Conservation (phyloP, 1,140 invertebrate genomes). For the Orussus abietinus region DNA sequence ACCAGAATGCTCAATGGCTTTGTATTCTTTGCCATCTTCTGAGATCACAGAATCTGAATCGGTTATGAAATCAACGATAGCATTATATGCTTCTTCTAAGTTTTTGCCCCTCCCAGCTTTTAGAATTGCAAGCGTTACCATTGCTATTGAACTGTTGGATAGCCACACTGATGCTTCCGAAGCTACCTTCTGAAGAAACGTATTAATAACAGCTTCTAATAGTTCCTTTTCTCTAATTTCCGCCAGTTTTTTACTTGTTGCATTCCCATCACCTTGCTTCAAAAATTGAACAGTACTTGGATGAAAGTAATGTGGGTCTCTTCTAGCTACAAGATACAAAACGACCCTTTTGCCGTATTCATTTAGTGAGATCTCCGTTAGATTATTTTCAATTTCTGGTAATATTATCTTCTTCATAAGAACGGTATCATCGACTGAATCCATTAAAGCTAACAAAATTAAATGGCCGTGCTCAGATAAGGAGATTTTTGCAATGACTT, state of each 20-base stretch:
- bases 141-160: slow-evolving; percentile 62
- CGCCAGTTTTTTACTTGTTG: slow-evolving; percentile 77
- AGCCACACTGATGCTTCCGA: slow-evolving; percentile 66
- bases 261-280: slow-evolving; percentile 66
- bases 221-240: slow-evolving; percentile 71
- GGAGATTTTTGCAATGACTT: slow-evolving; percentile 73
- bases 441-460: slow-evolving; percentile 78
- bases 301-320: slow-evolving; percentile 72
- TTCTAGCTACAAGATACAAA: slow-evolving; percentile 78
- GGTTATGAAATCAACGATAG: slow-evolving; percentile 50
- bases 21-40: slow-evolving; percentile 49
- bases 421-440: slow-evolving; percentile 90
- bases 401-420: slow-evolving; percentile 80
- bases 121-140: slow-evolving; percentile 69
- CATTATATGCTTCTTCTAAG: slow-evolving; percentile 42
- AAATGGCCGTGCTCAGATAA: slow-evolving; percentile 84
- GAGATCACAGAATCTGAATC: slow-evolving; percentile 44
- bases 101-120: slow-evolving; percentile 53
- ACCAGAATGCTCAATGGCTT: slow-evolving; percentile 74
- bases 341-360: slow-evolving; percentile 73
- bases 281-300: slow-evolving; percentile 68
- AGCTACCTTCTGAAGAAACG: slow-evolving; percentile 61
- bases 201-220: slow-evolving; percentile 60
- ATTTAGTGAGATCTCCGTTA: slow-evolving; percentile 68
- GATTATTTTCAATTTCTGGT: slow-evolving; percentile 67